Conservation (phyloP, 2,797 vertebrate genomes). For the Rhadinocentrus ornatus region DNA sequence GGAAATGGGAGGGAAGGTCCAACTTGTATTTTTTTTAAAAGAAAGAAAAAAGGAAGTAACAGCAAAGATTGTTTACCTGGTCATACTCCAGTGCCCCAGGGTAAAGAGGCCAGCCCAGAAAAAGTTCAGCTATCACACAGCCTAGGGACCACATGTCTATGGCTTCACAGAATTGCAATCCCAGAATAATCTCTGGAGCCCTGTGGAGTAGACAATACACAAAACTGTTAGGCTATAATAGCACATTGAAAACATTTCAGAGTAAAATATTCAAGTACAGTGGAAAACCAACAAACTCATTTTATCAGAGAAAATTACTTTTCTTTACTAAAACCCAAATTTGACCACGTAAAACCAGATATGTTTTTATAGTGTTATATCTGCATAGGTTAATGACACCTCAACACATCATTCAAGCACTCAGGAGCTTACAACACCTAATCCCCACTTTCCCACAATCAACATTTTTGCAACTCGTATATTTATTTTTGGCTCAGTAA, state of each 20-base stretch:
- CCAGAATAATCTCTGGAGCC: slow-evolving; percentile 99
- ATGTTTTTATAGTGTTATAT: background rate
- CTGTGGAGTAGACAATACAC: slow-evolving; percentile 79
- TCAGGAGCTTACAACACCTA: background rate
- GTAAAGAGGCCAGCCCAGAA: slow-evolving; percentile 99
- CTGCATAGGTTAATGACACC: background rate
- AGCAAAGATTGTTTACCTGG: slow-evolving; percentile 86
- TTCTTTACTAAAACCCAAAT: background rate
- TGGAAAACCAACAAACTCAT: too few species aligned
- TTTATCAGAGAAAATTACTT: background rate
- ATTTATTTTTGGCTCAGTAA: background rate
- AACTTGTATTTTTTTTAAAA: slow-evolving; percentile 8
- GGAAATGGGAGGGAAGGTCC: slow-evolving; percentile 4
- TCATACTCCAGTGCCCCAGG: slow-evolving; percentile 99
- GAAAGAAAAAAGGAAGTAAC: background rate
- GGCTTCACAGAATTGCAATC: slow-evolving; percentile 99
- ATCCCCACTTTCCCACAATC: too few species aligned
- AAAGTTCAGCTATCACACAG: slow-evolving; percentile 98
- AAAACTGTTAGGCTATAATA: slow-evolving; percentile 20
- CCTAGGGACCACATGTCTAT: slow-evolving; percentile 99
- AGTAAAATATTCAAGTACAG: too few species aligned
- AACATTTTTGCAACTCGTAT: background rate
- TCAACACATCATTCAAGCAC: background rate
- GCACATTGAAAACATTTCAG: background rate
- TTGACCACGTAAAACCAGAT: background rate